phyloP scores from a whole-genome alignment of 2,797 vertebrate species.

The Sparidentex hasta region DNA sequence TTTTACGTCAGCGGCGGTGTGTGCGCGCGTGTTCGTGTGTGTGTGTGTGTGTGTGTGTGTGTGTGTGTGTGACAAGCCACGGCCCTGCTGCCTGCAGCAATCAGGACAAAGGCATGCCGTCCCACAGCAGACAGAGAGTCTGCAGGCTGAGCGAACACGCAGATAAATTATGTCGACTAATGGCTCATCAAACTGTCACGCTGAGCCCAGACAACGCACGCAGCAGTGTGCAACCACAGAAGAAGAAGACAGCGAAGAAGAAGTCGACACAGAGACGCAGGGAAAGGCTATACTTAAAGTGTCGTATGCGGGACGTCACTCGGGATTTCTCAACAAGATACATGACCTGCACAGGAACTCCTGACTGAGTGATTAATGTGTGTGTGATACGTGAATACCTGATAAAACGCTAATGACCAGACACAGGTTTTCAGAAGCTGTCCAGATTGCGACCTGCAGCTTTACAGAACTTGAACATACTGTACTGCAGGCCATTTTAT shows the following conservation, averaged over 20 bases:
- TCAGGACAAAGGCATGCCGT: conserved; percentile 60
- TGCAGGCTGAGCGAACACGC: conserved; percentile 57
- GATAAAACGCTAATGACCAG: neutral
- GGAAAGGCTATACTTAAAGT: conserved; percentile 59
- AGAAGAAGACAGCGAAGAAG: conserved; percentile 38
- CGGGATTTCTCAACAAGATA: conserved; percentile 31
- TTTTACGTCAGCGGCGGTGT: conserved; percentile 8
- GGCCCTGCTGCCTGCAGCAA: conserved; percentile 21
- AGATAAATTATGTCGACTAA: conserved; percentile 77
- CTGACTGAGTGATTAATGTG: conserved; percentile 26
- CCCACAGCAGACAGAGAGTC: conserved; percentile 74
- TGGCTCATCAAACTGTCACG: conserved; percentile 80
- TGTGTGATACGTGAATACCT: neutral
- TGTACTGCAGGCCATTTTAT: neutral
- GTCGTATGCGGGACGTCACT: conserved; percentile 56
- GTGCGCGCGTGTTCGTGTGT: neutral
- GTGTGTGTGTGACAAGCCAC: conserved; percentile 19
- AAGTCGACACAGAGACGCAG: conserved; percentile 39
- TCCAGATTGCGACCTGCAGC: neutral
- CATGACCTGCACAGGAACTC: conserved; percentile 13
- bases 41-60: neutral
- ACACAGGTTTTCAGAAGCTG: neutral
- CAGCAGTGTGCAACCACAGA: conserved; percentile 45
- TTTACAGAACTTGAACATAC: neutral
- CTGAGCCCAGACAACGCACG: conserved; percentile 55